Conservation (phyloP, 2,888 invertebrate genomes). For the Eilema sororculum region DNA sequence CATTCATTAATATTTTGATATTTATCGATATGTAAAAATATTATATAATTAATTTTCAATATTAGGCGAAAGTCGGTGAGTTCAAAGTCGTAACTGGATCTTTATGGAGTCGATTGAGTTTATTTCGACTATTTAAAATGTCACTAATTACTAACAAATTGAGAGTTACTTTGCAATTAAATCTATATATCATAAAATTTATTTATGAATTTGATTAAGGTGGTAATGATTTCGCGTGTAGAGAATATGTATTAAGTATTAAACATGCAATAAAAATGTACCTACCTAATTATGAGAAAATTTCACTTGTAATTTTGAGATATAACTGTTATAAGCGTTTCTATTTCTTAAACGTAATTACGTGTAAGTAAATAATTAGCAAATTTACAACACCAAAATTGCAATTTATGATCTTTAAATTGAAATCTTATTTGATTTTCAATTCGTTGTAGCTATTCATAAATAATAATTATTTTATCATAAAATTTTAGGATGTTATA, state of each 20-base stretch:
- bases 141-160: conserved; percentile 24
- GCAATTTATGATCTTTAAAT: conserved; percentile 24
- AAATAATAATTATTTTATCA: conserved; percentile 21
- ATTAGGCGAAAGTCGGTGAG: conserved; percentile 71
- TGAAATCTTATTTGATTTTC: conserved; percentile 24
- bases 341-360: background rate
- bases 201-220: conserved; percentile 26
- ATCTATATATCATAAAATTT: conserved; percentile 18
- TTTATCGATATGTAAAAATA: conserved; percentile 61
- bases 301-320: conserved; percentile 10
- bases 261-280: conserved; percentile 8
- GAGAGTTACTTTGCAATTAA: conserved; percentile 23
- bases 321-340: conserved; percentile 6
- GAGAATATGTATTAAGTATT: background rate
- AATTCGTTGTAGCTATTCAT: conserved; percentile 9
- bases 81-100: conserved; percentile 57
- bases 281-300: conserved; percentile 16
- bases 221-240: conserved; percentile 19
- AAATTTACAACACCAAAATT: conserved; percentile 23
- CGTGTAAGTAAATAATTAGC: conserved; percentile 16
- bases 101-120: conserved; percentile 20
- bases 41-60: conserved; percentile 58
- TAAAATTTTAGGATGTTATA: background rate
- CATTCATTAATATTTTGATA: conserved; percentile 72
- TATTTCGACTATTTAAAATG: conserved; percentile 18